Base-by-base conservation (phyloP, 2,797 vertebrate species). In the Danio kyathit region DNA sequence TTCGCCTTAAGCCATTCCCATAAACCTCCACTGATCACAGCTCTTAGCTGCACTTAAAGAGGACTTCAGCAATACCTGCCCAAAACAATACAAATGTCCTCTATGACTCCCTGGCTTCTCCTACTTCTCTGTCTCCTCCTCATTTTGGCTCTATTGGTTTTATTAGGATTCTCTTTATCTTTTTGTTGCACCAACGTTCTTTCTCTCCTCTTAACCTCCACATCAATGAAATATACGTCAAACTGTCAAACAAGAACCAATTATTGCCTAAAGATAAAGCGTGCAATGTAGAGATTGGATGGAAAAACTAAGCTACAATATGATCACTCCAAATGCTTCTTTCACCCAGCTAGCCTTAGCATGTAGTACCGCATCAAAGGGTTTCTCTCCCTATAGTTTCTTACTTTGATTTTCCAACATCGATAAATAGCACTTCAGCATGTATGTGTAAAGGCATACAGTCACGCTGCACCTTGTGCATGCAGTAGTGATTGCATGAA, bases 11-110 rank as follows among this genome's bases (percentile, higher is more conserved):
- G 87, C 88, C 89, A 41, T 86, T 89, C 82, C 54, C 83, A 90
- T 90, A 92, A 91, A 92, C 90, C 88, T 87, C 81, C 46, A 64
- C 51, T 57, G 84, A 87, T 83, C 84, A 49, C 6, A 2, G 66
- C 83, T 84, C 83, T 81, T 75, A 85, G 86, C 60, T 80, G 76
- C 57, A 89, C 84, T 90, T 89, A 51, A 12, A 70, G 16, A 60
- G 0, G 13, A 7, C 49, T 52, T 76, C 51, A 21, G 48, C 67
- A 61, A 40, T 13, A 14, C 44, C 12, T 60, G 54, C 19, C 54
- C 19, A 49, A 70, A 69, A 17, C 64, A 60, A 41, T 48, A 69
- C 76, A 64, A 69, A 73, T 13, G 57, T 41, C 46, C 56, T 17
- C 51, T 44, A 17, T 59, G 17, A 11, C 63, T 69, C 13, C 7